Base-by-base conservation (phyloP, 1,140 invertebrate genomes). In the Pararge aegeria region DNA sequence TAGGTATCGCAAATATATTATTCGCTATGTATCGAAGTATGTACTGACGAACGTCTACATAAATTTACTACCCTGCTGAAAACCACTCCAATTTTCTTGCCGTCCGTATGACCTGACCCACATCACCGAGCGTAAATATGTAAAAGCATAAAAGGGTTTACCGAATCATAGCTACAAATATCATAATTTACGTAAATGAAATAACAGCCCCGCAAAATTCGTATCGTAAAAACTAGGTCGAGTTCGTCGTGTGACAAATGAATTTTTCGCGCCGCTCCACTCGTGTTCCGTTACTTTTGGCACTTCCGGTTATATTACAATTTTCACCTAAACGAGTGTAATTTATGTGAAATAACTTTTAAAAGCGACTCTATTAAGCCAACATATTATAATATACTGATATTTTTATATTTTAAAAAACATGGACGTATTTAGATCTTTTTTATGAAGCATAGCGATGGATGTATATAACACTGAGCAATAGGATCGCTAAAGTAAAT, bases 111-210 rank as follows among this genome's bases (percentile, higher is more conserved):
- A 46, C 42, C 42, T 46, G 42, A 46, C 42, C 42, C 42, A 46
- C 42, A 46, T 46, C 42, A 46, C 18, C 2, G 6, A 18, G 42
- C 18, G 15, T 46, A 46, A 46, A 46, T 46, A 46, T 46, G 42
- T 20, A 46, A 7, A 46, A 46, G 42, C 42, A 46, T 46, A 46
- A 46, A 46, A 46, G 42, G 42, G 16, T 46, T 46, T 20, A 46
- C 42, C 42, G 42, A 46, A 46, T 46, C 42, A 46, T 46, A 46
- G 42, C 42, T 20, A 46, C 42, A 20, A 46, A 46, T 46, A 46
- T 16, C 42, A 46, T 46, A 46, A 46, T 46, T 46, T 20, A 46
- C 19, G 42, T 20, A 46, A 46, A 46, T 46, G 42, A 46, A 46
- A 20, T 46, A 46, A 46, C 42, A 46, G 42, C 42, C 42, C 10